Base-by-base conservation (phyloP, 1,140 invertebrate genomes). In the Drosophila ambigua region DNA sequence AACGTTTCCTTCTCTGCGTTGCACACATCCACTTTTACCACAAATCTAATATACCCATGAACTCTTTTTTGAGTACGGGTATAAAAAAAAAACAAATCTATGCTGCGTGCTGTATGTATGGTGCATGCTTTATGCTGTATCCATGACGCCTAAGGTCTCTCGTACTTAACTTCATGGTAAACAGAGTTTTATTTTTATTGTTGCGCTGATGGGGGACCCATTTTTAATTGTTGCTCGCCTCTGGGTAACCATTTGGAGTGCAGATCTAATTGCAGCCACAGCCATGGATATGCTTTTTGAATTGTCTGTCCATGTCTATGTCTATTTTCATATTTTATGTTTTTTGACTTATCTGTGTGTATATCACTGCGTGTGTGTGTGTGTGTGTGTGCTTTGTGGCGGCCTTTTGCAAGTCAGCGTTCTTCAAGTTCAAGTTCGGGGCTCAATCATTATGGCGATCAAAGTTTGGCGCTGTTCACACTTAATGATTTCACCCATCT, bases 341-440 rank as follows among this genome's bases (percentile, higher is more conserved):
- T 72, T 35, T 65, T 45, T 11, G 60, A 31, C 28, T 31, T 31
- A 8, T 31, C 28, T 5, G 26, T 26, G 26, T 60, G 45, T 59
- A 57, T 76, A 8, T 31, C 6, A 8, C 7, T 23, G 64, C 16
- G 16, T 16, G 16, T 20, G 1, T 20, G 20, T 43, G 6, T 71
- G 39, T 68, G 35, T 20, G 53, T 48, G 60, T 52, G 51, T 26
- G 44, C 55, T 41, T 49, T 41, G 31, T n/a, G 46, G 35, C 72
- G 57, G 46, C 71, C 61, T 75, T 78, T 72, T 66, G 66, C 74
- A 48, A 77, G 54, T 72, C 74, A 72, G 54, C 65, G 28, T 64
- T 53, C 82, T 85, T 87, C 82, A 85, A 85, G 82, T 85, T 85
- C 82, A 87, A 76, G 72, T 76, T 76, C 72, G 55, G 72, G 67